These are phyloP conservation scores for Erythrolamprus reginae DNA, from an alignment of 2,113 vertebrate genomes.

Conservation along the genomic window DNA sequence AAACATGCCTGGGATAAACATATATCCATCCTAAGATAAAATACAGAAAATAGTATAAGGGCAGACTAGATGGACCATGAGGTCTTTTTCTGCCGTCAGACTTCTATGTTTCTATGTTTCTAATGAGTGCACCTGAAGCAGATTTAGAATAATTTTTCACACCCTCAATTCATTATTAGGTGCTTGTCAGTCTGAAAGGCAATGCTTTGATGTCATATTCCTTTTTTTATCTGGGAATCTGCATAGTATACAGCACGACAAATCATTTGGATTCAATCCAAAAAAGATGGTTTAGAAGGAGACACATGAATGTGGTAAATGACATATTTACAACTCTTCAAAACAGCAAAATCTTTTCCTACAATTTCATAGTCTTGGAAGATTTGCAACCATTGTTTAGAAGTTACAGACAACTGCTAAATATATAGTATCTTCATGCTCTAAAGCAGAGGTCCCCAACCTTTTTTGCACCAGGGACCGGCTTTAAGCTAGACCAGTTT, in stretches of 20 bases:
- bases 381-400: neutral
- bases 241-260: neutral
- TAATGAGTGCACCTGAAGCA: neutral
- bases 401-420: neutral
- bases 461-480: too few species aligned
- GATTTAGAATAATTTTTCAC: neutral
- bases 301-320: neutral
- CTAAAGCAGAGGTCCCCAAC: too few species aligned
- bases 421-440: neutral
- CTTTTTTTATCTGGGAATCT: neutral
- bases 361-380: neutral
- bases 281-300: neutral
- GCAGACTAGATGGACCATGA: too few species aligned
- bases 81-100: too few species aligned
- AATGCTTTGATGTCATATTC: neutral
- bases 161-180: neutral
- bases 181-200: neutral
- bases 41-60: too few species aligned
- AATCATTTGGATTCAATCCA: neutral
- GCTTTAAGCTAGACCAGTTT: too few species aligned
- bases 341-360: neutral
- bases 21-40: too few species aligned
- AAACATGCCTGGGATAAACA: too few species aligned
- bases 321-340: neutral
- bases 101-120: too few species aligned